Evolutionary conservation across 2,797 vertebrate species (phyloP), one percentile per base, ranked within the genome.

Genomic region (Gymnocypris eckloni): DNA sequence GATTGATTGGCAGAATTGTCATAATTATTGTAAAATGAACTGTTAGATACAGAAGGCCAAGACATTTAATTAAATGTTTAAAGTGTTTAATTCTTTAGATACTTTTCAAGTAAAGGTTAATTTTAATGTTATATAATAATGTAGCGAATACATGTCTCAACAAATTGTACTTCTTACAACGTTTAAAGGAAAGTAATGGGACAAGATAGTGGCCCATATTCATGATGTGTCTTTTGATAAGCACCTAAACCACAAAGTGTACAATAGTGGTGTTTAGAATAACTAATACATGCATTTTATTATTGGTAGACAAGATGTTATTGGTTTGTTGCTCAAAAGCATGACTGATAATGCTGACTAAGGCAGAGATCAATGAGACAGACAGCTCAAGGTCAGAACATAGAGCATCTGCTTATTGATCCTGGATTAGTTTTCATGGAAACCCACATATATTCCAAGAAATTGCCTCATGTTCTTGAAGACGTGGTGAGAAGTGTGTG

Each of bases 311-410:
- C 45, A 54, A 83, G n/a, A n/a, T 8, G 3, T 43, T 41, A 66
- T 50, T 73, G 18, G 25, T 33, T 64, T 67, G 33, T 67, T 67
- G 33, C 33, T 77, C 54, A 28, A 83, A 81, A 52, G 66, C 18
- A 22, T 50, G 59, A 83, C 64, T 48, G 43, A 82, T 84, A 61
- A 80, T 75, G 82, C 54, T 48, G 61, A 59, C 69, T 25, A 37
- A 64, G 61, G 56, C 13, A 54, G 83, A 69, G 81, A 87, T 90
- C 45, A 54, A 87, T 87, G 81, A 54, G 83, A 87, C 87, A 43
- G 86, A 54, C 76, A 78, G 28, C 37, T 80, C 82, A 91, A 90
- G 86, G 89, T 84, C 87, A 90, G 70, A 37, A 78, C 76, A 80
- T 25, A 16, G 69, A 77, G 20, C 50, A 67, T 82, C 64, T 7